phyloP scores from a whole-genome alignment of 2,113 vertebrate species.

The Clarias macrocephalus region DNA sequence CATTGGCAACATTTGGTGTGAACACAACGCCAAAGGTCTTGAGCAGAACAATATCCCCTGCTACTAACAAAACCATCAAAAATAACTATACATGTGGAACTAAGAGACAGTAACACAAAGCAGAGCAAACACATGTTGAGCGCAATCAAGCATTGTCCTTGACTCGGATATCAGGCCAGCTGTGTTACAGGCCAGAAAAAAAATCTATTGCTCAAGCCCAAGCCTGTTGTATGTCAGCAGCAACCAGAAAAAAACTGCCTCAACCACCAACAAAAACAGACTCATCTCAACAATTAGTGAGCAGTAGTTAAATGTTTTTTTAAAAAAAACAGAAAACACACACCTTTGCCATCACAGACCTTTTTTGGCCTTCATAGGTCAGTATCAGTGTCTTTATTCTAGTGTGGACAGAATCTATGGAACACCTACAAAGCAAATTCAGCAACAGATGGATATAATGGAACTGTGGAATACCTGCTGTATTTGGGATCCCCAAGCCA shows the following conservation, averaged over 20 bases:
- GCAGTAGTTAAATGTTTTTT: not conserved
- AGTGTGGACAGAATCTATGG: not conserved
- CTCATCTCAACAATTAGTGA: not conserved
- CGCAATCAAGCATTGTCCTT: constrained; percentile 2
- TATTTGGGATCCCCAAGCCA: not conserved
- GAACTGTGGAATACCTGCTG: not conserved
- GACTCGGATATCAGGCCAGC: constrained; percentile 26
- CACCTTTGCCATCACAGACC: not conserved
- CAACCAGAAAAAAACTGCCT: not conserved
- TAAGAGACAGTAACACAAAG: not conserved
- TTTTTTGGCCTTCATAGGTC: not conserved
- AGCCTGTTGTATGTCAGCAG: constrained; percentile 15
- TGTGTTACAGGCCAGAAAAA: not conserved
- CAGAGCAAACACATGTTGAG: not conserved
- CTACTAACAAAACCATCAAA: constrained; percentile 14
- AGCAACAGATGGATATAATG: not conserved
- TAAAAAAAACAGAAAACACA: not conserved
- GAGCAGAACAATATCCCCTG: not conserved
- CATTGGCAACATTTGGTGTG: not conserved
- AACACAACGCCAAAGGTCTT: not conserved
- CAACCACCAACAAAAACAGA: not conserved
- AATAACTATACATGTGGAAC: not conserved
- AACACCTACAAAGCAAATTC: not conserved
- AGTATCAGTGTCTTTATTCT: not conserved
- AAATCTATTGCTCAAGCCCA: not conserved